A percentile compares a stretch with the other conserved stretches of the same genome.
Evolutionary conservation across 2,797 vertebrate species (phyloP).

Genomic region (Hoplostethus mediterraneus): DNA sequence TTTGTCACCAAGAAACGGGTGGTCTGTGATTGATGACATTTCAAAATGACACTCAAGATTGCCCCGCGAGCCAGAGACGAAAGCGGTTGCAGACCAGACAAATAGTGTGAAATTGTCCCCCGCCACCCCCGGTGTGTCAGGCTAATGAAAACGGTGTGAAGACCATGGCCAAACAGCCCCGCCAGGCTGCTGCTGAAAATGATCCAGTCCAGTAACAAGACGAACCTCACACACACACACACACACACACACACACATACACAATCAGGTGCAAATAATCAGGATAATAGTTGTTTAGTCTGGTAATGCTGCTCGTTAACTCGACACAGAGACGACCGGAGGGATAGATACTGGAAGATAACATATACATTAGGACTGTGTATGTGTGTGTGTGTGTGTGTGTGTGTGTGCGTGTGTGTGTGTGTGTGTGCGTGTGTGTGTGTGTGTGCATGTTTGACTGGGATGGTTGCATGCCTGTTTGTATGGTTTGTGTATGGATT

Average conservation of each 20-base stretch:
- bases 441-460: too few species aligned
- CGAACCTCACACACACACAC: too few species aligned
- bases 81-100: slow-evolving; percentile 70
- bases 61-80: slow-evolving; percentile 51
- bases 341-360: slow-evolving; percentile 36
- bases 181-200: slow-evolving; percentile 41
- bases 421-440: slow-evolving; percentile 6
- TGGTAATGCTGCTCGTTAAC: too few species aligned
- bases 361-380: too few species aligned
- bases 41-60: slow-evolving; percentile 50
- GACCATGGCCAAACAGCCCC: slow-evolving; percentile 26
- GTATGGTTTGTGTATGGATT: too few species aligned
- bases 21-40: slow-evolving; percentile 52
- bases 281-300: too few species aligned
- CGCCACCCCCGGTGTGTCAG: slow-evolving; percentile 4
- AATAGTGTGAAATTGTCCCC: slow-evolving; percentile 59
- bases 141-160: slow-evolving; percentile 51
- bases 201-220: slow-evolving; percentile 24
- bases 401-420: not conserved
- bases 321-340: slow-evolving; percentile 12
- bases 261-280: too few species aligned
- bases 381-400: slow-evolving; percentile 6
- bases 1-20: slow-evolving; percentile 32
- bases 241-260: too few species aligned
- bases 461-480: too few species aligned